These are phyloP conservation scores for Megaleporinus macrocephalus DNA, from an alignment of 2,113 vertebrate species.

Conservation along the genomic window DNA sequence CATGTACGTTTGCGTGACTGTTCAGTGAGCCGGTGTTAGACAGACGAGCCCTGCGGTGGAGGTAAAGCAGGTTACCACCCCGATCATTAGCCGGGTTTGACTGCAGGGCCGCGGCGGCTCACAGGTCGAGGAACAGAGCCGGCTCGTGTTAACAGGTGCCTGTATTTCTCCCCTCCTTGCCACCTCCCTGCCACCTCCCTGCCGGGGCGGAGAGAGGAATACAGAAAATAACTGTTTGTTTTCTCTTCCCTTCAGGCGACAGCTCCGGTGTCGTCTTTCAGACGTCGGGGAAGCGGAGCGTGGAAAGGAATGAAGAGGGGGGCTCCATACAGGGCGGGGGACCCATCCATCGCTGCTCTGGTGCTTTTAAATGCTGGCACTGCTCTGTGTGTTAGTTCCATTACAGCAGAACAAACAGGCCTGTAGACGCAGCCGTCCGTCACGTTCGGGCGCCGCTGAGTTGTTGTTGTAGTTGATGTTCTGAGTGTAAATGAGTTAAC, in stretches of 20 bases:
- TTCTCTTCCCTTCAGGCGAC: slow-evolving; percentile 43
- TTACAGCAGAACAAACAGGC: too few species aligned
- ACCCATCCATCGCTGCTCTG: too few species aligned
- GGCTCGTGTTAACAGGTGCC: not conserved
- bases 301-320: not conserved
- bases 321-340: too few species aligned
- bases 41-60: not conserved
- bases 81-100: not conserved
- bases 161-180: slow-evolving; percentile 48
- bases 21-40: not conserved
- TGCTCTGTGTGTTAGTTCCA: too few species aligned
- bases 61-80: not conserved
- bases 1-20: too few species aligned
- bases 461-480: too few species aligned
- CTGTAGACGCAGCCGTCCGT: too few species aligned
- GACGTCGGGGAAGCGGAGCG: slow-evolving; percentile 66
- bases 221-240: slow-evolving; percentile 72
- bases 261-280: slow-evolving; percentile 70
- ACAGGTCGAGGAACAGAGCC: not conserved
- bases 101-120: too few species aligned
- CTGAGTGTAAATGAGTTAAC: too few species aligned
- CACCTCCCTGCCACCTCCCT: slow-evolving; percentile 9
- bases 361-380: too few species aligned
- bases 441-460: too few species aligned
- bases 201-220: slow-evolving; percentile 38